Conservation (phyloP, 2,888 invertebrate species). For the Phengaris alcon region DNA sequence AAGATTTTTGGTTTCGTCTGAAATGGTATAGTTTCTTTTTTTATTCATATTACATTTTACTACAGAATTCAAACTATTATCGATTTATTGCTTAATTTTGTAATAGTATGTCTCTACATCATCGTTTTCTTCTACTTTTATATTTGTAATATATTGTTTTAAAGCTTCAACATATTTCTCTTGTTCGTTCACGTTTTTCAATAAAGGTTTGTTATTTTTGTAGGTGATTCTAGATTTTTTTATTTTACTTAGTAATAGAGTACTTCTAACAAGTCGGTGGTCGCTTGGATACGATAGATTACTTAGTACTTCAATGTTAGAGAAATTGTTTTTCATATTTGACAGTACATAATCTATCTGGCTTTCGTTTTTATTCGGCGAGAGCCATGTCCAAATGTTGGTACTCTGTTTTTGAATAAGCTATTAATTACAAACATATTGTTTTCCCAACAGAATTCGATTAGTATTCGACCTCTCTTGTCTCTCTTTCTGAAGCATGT, state of each 20-base stretch:
- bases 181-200: too few species aligned
- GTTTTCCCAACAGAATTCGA: slow-evolving; percentile 36
- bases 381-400: slow-evolving; percentile 33
- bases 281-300: slow-evolving; percentile 33
- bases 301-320: slow-evolving; percentile 32
- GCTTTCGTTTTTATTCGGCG: slow-evolving; percentile 33
- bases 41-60: too few species aligned
- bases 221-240: too few species aligned
- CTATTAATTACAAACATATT: slow-evolving; percentile 34
- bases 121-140: neutral
- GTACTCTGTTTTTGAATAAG: slow-evolving; percentile 35
- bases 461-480: slow-evolving; percentile 35
- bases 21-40: too few species aligned
- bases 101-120: neutral
- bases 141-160: neutral
- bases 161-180: neutral
- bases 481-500: slow-evolving; percentile 37
- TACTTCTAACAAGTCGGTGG: slow-evolving; percentile 33
- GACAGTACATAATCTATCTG: slow-evolving; percentile 34
- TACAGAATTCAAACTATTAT: too few species aligned
- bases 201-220: neutral
- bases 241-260: too few species aligned
- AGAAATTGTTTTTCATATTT: slow-evolving; percentile 32
- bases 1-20: neutral
- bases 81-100: neutral